Conservation (phyloP, 1,140 invertebrate genomes). For the Drosophila melanogaster region Release_6_plus_ISO1_MT NT_037436.4:17128501-17129000, state of each 20-base stretch:
- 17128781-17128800: conserved; percentile 58
- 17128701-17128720: conserved; percentile 48
- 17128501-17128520: conserved; percentile 84
- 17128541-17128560: conserved; percentile 17
- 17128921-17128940: conserved; percentile 98
- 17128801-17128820: conserved; percentile 33
- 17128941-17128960: conserved; percentile 99
- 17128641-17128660: conserved; percentile 9
- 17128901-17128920: conserved; percentile 99
- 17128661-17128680: conserved; percentile 17
- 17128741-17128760: conserved; percentile 71
- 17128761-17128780: conserved; percentile 72
- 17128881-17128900: conserved; percentile 99
- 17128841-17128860: not conserved
- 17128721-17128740: conserved; percentile 78
- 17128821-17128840: not conserved
- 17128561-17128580: conserved; percentile 59
- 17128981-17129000: not conserved
- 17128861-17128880: conserved; percentile 90
- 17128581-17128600: conserved; percentile 84
- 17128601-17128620: conserved; percentile 78
- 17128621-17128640: conserved; percentile 81
- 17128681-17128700: conserved; percentile 17
- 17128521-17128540: conserved; percentile 53
- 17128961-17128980: conserved; percentile 98